phyloP scores from a whole-genome alignment of 2,888 invertebrate species.

The Pseudanteris insignis region DNA sequence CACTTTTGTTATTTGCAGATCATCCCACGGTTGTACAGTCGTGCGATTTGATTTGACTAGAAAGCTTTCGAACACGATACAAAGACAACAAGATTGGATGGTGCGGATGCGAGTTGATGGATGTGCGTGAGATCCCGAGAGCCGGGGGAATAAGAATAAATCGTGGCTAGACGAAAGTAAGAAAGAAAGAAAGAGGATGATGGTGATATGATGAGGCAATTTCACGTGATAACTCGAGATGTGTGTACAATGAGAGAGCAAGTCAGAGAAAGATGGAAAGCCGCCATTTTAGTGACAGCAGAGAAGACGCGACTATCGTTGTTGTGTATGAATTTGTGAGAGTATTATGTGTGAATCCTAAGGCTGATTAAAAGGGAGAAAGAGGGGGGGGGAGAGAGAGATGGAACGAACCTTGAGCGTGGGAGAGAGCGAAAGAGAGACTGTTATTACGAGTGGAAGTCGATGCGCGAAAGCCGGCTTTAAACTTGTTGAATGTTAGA shows the following conservation, averaged over 20 bases:
- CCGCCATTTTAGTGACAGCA: constrained; percentile 45
- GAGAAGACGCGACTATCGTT: constrained; percentile 32
- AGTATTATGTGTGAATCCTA: no score
- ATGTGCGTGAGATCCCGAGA: constrained; percentile 63
- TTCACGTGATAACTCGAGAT: constrained; percentile 42
- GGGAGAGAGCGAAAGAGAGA: constrained; percentile 29
- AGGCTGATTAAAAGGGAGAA: constrained; percentile 8
- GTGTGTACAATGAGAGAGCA: constrained; percentile 40
- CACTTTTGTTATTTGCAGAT: constrained; percentile 65
- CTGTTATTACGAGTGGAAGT: constrained; percentile 11
- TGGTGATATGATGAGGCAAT: constrained; percentile 42
- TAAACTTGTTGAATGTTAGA: constrained; percentile 39
- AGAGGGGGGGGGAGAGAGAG: constrained; percentile 23
- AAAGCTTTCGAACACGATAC: constrained; percentile 65
- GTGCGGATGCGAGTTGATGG: constrained; percentile 65
- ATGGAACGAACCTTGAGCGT: constrained; percentile 1
- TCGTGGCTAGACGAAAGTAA: constrained; percentile 51
- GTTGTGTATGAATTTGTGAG: constrained; percentile 10
- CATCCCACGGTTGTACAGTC: constrained; percentile 64
- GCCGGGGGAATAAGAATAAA: constrained; percentile 50
- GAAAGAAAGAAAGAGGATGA: constrained; percentile 44
- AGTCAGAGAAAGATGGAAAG: constrained; percentile 32
- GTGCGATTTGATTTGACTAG: constrained; percentile 65
- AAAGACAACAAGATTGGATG: constrained; percentile 66
- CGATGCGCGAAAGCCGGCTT: constrained; percentile 33